Evolutionary conservation across 1,140 invertebrate species (phyloP).

Genomic region (Drosophila ironensis): DNA sequence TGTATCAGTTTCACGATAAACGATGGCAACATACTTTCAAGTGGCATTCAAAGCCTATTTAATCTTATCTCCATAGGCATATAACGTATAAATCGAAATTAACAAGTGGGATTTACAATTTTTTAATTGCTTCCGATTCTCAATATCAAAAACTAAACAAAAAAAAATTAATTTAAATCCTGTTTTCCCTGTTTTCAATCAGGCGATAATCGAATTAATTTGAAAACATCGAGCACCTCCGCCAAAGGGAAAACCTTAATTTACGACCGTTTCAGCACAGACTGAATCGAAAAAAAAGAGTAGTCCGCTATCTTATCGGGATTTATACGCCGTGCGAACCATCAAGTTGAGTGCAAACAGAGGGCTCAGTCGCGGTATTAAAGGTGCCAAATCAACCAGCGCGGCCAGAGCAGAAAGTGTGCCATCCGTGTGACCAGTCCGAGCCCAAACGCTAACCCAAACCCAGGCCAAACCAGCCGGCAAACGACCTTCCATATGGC

Average conservation of each 20-base stretch:
- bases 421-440: not conserved
- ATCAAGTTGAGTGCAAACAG: slow-evolving; percentile 38
- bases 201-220: not conserved
- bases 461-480: slow-evolving; percentile 2
- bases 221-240: not conserved
- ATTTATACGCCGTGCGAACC: not conserved
- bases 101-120: too few relatives aligned
- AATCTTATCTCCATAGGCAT: too few relatives aligned
- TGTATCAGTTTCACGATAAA: not conserved
- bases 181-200: not conserved
- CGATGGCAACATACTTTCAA: too few relatives aligned
- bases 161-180: not conserved
- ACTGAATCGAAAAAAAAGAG: slow-evolving; percentile 1
- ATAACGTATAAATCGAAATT: too few relatives aligned
- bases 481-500: slow-evolving; percentile 63
- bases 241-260: slow-evolving; percentile 1
- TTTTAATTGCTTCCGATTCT: too few relatives aligned
- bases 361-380: slow-evolving; percentile 20
- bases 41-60: too few relatives aligned
- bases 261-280: not conserved
- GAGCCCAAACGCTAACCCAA: not conserved
- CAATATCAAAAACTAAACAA: too few relatives aligned
- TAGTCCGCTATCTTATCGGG: slow-evolving; percentile 26
- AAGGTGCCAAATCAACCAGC: slow-evolving; percentile 28
- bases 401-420: slow-evolving; percentile 4